Percentiles rank a stretch among this genome's conserved stretches.
Conservation (phyloP, 2,888 invertebrate species). For the Apotomis capreana region DNA sequence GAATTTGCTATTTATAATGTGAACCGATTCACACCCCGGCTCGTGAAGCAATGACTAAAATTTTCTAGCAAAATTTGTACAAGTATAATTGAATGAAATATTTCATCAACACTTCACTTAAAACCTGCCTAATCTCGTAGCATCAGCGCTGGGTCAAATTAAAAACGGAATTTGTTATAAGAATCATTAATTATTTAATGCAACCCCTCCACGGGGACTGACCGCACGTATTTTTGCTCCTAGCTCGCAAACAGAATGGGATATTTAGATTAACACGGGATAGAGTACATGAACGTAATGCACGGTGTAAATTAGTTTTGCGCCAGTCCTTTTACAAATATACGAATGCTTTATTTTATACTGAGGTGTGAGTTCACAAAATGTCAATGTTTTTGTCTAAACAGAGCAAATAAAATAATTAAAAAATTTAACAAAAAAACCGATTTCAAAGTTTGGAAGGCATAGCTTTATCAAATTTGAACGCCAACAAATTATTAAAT, state of each 20-base stretch:
- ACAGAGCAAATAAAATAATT: no score
- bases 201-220: conserved; percentile 56
- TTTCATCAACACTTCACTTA: conserved; percentile 8
- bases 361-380: no score
- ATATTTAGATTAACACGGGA: conserved; percentile 74
- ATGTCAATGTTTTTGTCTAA: no score
- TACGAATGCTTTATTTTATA: no score
- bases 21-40: no score
- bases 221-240: conserved; percentile 67
- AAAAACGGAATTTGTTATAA: conserved; percentile 81
- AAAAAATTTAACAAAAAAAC: no score
- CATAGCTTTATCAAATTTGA: no score
- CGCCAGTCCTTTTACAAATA: conserved; percentile 40
- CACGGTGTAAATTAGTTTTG: conserved; percentile 36
- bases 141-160: conserved; percentile 70
- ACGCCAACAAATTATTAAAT: no score
- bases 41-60: no score
- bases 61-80: no score
- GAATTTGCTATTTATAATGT: no score
- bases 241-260: conserved; percentile 75
- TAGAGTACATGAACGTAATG: conserved; percentile 51
- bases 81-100: conserved; percentile 6
- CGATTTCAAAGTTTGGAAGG: no score
- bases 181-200: conserved; percentile 77
- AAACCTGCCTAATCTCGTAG: conserved; percentile 47